A percentile compares a stretch with the other conserved stretches of the same genome.
phyloP scores from a whole-genome alignment of 2,888 invertebrate species.

The Nephrocerus scutellatus region DNA sequence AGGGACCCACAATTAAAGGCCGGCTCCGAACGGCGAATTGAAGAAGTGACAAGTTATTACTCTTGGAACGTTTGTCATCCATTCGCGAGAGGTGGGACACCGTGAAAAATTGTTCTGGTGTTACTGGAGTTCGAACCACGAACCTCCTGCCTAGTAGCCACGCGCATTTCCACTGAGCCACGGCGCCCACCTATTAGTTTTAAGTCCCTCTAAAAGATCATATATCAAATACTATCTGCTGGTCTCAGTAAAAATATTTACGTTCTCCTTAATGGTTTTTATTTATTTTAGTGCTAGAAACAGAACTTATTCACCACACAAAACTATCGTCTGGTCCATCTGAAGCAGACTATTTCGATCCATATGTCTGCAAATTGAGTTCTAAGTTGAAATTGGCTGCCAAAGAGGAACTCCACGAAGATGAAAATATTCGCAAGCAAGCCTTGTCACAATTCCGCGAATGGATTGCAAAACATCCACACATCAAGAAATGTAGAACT shows the following conservation, averaged over 20 bases:
- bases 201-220: too few relatives aligned
- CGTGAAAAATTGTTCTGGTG: too few relatives aligned
- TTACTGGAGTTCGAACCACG: too few relatives aligned
- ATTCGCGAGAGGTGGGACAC: too few relatives aligned
- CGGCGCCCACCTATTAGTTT: too few relatives aligned
- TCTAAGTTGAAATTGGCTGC: constrained; percentile 55
- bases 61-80: too few relatives aligned
- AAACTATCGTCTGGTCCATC: constrained; percentile 35
- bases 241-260: not conserved
- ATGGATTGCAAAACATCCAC: constrained; percentile 76
- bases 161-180: not conserved
- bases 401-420: constrained; percentile 70
- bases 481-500: constrained; percentile 74
- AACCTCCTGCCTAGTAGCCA: constrained; percentile 30
- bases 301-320: constrained; percentile 40
- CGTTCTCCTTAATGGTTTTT: constrained; percentile 7
- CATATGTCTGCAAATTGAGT: constrained; percentile 40
- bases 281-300: constrained; percentile 43
- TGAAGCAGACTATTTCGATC: constrained; percentile 40
- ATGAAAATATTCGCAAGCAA: constrained; percentile 65
- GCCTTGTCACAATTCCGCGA: constrained; percentile 71
- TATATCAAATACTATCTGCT: constrained; percentile 1
- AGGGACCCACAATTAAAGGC: too few relatives aligned
- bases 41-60: too few relatives aligned
- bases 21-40: too few relatives aligned